Conservation (phyloP, 2,888 invertebrate genomes). For the Toxonevra muliebris region DNA sequence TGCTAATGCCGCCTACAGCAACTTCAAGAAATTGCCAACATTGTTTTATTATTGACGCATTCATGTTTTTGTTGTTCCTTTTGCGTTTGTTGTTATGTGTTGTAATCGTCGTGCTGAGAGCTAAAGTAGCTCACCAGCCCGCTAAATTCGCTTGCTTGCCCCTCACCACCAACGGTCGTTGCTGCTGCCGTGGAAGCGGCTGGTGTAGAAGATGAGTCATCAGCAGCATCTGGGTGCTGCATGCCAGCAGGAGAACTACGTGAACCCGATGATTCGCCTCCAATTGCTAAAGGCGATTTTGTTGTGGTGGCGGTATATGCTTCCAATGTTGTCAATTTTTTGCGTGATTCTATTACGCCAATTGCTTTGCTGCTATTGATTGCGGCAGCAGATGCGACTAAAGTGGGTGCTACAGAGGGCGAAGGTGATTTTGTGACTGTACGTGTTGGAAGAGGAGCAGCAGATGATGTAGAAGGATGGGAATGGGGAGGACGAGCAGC, state of each 20-base stretch:
- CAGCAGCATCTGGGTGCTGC: slow-evolving; percentile 39
- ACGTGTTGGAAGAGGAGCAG: slow-evolving; percentile 41
- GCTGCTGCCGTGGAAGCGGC: slow-evolving; percentile 55
- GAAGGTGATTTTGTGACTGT: slow-evolving; percentile 49
- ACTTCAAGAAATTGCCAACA: neutral
- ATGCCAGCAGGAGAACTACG: slow-evolving; percentile 51
- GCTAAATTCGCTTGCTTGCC: slow-evolving; percentile 77
- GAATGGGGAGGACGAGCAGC: slow-evolving; percentile 17
- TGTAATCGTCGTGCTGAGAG: slow-evolving; percentile 88
- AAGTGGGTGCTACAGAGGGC: slow-evolving; percentile 41
- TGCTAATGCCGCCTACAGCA: neutral
- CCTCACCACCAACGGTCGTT: slow-evolving; percentile 38
- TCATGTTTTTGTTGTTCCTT: slow-evolving; percentile 10
- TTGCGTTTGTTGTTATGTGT: slow-evolving; percentile 70
- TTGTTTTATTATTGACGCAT: slow-evolving; percentile 13
- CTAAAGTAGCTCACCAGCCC: slow-evolving; percentile 93
- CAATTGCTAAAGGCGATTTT: slow-evolving; percentile 53
- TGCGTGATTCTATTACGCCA: slow-evolving; percentile 44
- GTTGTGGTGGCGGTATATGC: slow-evolving; percentile 51
- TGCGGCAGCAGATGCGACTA: slow-evolving; percentile 43
- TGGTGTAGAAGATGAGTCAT: slow-evolving; percentile 53
- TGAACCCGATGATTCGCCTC: slow-evolving; percentile 51
- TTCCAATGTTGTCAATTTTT: slow-evolving; percentile 61
- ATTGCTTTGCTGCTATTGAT: slow-evolving; percentile 42
- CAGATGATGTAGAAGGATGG: slow-evolving; percentile 9